phyloP scores from a whole-genome alignment of 2,113 vertebrate species.

The Poicephalus gulielmi region DNA sequence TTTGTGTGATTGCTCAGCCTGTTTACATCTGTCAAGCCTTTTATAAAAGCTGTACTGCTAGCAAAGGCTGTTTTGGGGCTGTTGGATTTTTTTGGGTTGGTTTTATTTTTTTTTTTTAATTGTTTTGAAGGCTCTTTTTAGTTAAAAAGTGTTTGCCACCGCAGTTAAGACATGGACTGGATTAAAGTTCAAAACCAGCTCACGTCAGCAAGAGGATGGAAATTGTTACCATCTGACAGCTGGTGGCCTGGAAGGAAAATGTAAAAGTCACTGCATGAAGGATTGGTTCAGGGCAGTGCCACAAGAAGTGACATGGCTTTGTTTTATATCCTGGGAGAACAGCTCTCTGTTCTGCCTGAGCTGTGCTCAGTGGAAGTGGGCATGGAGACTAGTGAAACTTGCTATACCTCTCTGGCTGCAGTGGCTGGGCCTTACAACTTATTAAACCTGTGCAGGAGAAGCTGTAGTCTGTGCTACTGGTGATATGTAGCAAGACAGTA shows the following conservation, averaged over 20 bases:
- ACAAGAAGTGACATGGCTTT: constrained; percentile 39
- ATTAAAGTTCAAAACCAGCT: constrained; percentile 85
- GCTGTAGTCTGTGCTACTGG: background rate
- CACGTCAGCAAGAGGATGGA: constrained; percentile 81
- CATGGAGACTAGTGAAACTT: background rate
- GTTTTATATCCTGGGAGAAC: background rate
- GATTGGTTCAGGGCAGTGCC: constrained; percentile 62
- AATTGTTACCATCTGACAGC: constrained; percentile 84
- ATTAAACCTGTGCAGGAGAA: background rate
- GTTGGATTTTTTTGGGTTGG: background rate
- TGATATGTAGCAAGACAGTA: background rate
- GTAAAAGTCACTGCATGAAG: constrained; percentile 70
- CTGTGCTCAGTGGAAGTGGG: background rate
- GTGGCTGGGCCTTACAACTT: background rate
- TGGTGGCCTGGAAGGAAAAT: constrained; percentile 74
- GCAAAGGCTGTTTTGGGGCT: constrained; percentile 47
- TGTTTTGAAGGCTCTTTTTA: constrained; percentile 79
- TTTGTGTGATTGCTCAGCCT: constrained; percentile 12
- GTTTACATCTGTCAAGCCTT: constrained; percentile 76
- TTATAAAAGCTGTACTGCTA: constrained; percentile 62
- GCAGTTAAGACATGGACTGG: constrained; percentile 76
- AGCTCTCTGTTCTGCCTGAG: background rate
- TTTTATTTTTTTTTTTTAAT: background rate
- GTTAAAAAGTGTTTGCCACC: constrained; percentile 81
- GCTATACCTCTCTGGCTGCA: background rate